Percentiles rank a stretch among this genome's conserved stretches.
These are phyloP conservation scores for Hipposideros armiger DNA, from an alignment of 2,113 vertebrate genomes.

Conservation along the genomic window DNA sequence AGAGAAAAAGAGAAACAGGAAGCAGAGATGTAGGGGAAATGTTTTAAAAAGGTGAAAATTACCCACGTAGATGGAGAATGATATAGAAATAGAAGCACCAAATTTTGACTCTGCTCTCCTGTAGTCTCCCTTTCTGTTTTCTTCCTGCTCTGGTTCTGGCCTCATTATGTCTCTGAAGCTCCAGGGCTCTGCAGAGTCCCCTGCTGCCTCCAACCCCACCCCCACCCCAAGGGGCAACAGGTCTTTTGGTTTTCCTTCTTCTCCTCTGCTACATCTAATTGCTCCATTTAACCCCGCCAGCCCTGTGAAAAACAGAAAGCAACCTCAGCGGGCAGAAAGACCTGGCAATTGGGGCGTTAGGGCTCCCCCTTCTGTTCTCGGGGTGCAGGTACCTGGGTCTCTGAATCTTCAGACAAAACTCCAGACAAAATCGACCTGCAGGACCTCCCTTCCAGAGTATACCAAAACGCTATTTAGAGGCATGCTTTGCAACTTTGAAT, in stretches of 20 bases:
- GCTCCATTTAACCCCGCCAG: background rate
- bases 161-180: background rate
- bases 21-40: background rate
- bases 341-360: background rate
- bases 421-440: background rate
- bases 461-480: background rate
- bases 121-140: background rate
- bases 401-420: background rate
- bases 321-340: background rate
- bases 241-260: background rate
- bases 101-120: background rate
- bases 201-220: background rate
- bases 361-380: slow-evolving; percentile 57
- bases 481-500: background rate
- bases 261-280: background rate
- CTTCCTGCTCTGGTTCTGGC: background rate
- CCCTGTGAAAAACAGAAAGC: background rate
- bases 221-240: background rate
- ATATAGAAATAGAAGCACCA: background rate
- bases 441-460: background rate
- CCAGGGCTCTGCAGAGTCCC: background rate
- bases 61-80: background rate
- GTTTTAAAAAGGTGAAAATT: background rate
- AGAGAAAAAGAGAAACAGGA: slow-evolving; percentile 23
- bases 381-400: background rate